These are phyloP conservation scores for Buathra laborator DNA, from an alignment of 2,888 invertebrate genomes.

Conservation along the genomic window DNA sequence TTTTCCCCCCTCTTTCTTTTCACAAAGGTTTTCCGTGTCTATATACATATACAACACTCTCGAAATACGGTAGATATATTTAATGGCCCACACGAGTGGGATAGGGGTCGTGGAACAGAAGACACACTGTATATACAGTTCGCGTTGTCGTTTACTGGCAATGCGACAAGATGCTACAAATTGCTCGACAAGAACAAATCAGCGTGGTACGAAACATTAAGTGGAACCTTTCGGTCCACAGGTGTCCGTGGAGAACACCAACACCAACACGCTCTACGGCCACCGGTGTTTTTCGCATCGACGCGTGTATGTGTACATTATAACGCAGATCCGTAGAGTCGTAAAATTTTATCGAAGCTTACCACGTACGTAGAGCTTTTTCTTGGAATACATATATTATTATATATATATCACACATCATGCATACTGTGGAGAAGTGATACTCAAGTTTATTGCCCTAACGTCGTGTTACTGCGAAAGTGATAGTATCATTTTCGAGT, in stretches of 20 bases:
- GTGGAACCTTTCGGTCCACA: slow-evolving; percentile 38
- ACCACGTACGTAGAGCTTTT: background rate
- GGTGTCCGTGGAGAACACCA: slow-evolving; percentile 13
- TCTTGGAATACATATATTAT: slow-evolving; percentile 14
- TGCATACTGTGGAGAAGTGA: background rate
- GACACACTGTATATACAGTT: slow-evolving; percentile 6
- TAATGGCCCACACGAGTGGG: background rate
- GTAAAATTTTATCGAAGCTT: slow-evolving; percentile 35
- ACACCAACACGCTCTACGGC: background rate
- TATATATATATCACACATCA: background rate
- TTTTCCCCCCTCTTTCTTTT: background rate
- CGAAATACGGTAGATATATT: background rate
- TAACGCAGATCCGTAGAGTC: background rate
- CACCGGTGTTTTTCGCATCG: background rate
- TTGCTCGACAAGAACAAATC: slow-evolving; percentile 14
- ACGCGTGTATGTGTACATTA: background rate
- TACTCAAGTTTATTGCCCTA: background rate
- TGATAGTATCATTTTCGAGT: background rate
- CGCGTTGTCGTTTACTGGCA: slow-evolving; percentile 31
- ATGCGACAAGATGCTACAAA: slow-evolving; percentile 49
- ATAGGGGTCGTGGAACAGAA: background rate
- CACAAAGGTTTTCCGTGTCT: background rate
- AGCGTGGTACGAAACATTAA: slow-evolving; percentile 23
- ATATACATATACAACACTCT: background rate
- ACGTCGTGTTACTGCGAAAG: background rate